Evolutionary conservation across 2,888 invertebrate species (phyloP), one percentile per base, ranked within the genome.

Genomic region (Eilema caniola): DNA sequence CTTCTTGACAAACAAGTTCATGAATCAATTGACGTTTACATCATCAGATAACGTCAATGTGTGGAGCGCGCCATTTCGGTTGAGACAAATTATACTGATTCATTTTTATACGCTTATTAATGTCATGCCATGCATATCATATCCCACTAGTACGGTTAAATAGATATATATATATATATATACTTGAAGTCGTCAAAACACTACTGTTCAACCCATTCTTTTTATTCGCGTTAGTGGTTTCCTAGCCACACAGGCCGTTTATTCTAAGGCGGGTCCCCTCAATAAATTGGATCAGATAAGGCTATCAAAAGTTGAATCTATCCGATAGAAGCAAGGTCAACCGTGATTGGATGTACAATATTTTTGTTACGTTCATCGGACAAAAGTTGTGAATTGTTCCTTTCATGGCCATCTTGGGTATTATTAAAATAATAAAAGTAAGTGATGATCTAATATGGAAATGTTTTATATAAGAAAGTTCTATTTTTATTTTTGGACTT

Each of bases 271-370:
- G 16, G 53, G 31, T 67, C 47, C 67, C 60, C 66, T 56, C 56
- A 41, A 25, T 41, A 66, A 69, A 66, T 72, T 69, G 62, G 59
- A 69, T 72, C 72, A 47, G 72, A 72, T 69, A 72, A 62, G 61
- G 37, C 68, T 69, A 72, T 69, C 68, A 33, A 31, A 66, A 66
- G 59, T 61, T 20, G 56, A 5, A 72, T 72, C 72, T 53, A 61
- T 56, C 25, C 31, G 47, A 68, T 71, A 71, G 25, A n/a, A 37
- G 24, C 66, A 68, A 71, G 71, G 72, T 66, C 62, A 72, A 31
- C 25, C 24, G 47, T 41, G 24, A 67, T 67, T 56, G 62, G 60
- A 41, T 60, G 56, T 33, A 63, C 57, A 47, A 47, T 59, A 63
- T 65, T 53, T 63, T 66, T 60, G 28, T 67, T 67, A 62, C 14